A percentile compares a stretch with the other conserved stretches of the same genome.
phyloP scores from a whole-genome alignment of 2,113 vertebrate genomes.

The Zosterops lateralis region DNA sequence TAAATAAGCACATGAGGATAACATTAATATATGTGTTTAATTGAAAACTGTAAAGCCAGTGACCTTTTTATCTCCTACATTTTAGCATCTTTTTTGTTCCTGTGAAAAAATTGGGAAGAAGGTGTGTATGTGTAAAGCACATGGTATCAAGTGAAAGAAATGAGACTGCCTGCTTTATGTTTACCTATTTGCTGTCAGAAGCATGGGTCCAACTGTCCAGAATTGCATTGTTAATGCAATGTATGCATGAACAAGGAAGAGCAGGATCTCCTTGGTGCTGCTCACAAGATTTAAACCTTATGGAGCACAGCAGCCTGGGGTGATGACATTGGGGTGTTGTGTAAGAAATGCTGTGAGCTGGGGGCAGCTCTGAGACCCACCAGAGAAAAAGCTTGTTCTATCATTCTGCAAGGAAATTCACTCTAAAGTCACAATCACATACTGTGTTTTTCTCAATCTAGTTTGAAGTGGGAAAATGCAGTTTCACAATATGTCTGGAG shows the following conservation, averaged over 20 bases:
- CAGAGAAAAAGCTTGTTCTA: neutral
- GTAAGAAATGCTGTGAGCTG: neutral
- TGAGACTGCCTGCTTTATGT: neutral
- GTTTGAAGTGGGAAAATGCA: neutral
- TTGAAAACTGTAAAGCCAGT: conserved; percentile 38
- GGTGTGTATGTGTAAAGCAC: neutral
- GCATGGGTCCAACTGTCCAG: neutral
- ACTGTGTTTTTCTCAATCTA: neutral
- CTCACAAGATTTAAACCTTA: neutral
- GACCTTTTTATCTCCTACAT: neutral
- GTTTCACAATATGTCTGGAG: neutral
- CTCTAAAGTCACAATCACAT: neutral
- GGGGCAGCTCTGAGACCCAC: neutral
- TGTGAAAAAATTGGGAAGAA: neutral
- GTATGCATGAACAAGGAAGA: neutral
- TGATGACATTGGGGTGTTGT: accelerated
- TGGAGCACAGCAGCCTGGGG: accelerated
- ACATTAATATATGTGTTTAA: conserved; percentile 57
- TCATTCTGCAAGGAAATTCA: neutral
- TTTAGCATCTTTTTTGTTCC: neutral
- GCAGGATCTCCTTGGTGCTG: accelerated
- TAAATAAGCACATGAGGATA: conserved; percentile 29
- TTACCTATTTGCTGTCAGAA: neutral
- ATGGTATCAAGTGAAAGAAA: neutral
- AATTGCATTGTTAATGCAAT: neutral